Conservation (phyloP, 2,113 vertebrate species). For the Etheostoma cragini region DNA sequence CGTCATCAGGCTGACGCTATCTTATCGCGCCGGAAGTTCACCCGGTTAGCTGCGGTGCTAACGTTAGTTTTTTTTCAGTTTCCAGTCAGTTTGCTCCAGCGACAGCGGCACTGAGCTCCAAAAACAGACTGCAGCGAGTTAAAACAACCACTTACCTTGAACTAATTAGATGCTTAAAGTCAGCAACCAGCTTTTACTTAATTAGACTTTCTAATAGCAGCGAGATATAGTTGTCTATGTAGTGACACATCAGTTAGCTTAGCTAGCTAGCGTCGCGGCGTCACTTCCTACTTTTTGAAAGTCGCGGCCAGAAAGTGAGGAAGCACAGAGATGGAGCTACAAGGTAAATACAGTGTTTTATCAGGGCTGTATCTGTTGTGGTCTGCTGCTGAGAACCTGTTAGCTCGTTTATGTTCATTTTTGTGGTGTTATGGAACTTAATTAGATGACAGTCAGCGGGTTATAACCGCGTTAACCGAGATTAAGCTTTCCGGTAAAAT, state of each 20-base stretch:
- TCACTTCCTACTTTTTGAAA: conserved; percentile 74
- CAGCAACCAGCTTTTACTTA: fast-evolving
- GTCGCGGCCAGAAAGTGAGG: conserved; percentile 52
- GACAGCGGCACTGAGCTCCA: fast-evolving
- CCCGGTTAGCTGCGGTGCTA: background rate
- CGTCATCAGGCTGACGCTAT: background rate
- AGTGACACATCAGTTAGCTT: background rate
- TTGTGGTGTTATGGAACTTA: background rate
- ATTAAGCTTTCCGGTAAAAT: no score
- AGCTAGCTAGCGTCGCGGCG: conserved; percentile 28
- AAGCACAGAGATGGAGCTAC: conserved; percentile 64
- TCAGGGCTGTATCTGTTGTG: background rate
- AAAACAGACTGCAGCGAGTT: background rate
- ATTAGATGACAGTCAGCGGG: fast-evolving
- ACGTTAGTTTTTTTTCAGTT: no score
- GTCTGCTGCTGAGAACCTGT: no score
- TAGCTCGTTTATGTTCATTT: background rate
- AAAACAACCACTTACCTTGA: fast-evolving
- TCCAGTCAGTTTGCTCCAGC: background rate
- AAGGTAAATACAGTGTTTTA: conserved; percentile 40
- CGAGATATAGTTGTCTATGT: background rate
- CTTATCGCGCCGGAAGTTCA: conserved; percentile 31
- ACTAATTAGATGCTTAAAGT: fast-evolving
- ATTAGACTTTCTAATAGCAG: fast-evolving
- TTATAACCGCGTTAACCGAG: background rate